Base-by-base conservation (phyloP, 2,797 vertebrate species). In the Miichthys miiuy region DNA sequence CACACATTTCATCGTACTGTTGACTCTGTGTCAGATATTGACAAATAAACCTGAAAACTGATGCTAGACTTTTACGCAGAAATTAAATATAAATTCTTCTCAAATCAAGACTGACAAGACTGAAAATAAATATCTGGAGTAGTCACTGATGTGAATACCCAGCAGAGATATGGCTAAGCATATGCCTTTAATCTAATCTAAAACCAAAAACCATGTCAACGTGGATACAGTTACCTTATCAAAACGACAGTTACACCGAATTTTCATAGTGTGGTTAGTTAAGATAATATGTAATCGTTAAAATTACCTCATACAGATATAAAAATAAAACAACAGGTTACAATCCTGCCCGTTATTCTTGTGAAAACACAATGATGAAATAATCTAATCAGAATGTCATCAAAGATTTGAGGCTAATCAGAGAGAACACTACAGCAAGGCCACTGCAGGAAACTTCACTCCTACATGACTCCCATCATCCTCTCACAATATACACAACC, bases 141-240 rank as follows among this genome's bases (percentile, higher is more conserved):
- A 27, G 5, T 25, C 8, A 48, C 12, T 41, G 23, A 18, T 23
- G 27, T 60, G n/a, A 70, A 38, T 38, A 21, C 14, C 4, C 52
- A 56, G 23, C 23, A 23, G 20, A 38, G 47, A 55, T 50, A 69
- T 34, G 20, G 18, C 17, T 52, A 18, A 44, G 21, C 16, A 5
- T 30, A 50, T 41, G 16, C 52, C 51, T 58, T 63, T 25, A 34
- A 51, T 74, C 51, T 69, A 64, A 55, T 74, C 50, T 41, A 38
- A 55, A 14, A 55, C 18, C 63, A n/a, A 23, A 42, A 27, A 25
- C 27, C 25, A 0, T 27, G 58, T 73, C 34, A 63, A 74, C 7
- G 44, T 16, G 6, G 13, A 67, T 56, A 9, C 9, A 51, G 44
- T 60, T 46, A 51, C 25, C 17, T 34, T 50, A 56, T 73, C 63